phyloP scores from a whole-genome alignment of 2,113 vertebrate genomes.

The Azemiops feae region DNA sequence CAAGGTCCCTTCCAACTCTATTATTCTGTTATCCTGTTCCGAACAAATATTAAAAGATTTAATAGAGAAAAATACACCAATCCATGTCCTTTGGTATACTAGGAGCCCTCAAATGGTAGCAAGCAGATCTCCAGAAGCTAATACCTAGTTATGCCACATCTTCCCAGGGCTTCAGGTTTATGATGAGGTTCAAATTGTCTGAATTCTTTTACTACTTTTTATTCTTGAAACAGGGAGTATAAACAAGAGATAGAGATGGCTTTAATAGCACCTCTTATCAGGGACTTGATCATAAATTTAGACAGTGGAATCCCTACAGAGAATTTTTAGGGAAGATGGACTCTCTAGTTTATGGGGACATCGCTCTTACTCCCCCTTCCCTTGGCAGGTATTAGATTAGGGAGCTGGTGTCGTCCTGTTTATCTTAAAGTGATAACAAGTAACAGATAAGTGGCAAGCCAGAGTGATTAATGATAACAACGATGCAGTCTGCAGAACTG shows the following conservation, averaged over 20 bases:
- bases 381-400: background rate
- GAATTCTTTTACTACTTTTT: background rate
- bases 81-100: too few species aligned
- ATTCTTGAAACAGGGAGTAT: background rate
- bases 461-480: background rate
- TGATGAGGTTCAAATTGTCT: background rate
- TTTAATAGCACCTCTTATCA: background rate
- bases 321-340: background rate
- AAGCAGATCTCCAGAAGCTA: background rate
- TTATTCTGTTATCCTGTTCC: too few species aligned
- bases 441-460: background rate
- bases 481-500: background rate
- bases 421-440: background rate
- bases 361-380: background rate
- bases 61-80: too few species aligned
- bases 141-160: background rate
- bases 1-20: too few species aligned
- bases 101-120: too few species aligned
- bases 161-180: background rate
- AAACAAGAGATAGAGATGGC: background rate
- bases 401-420: background rate
- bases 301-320: background rate
- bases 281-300: background rate
- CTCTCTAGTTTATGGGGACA: background rate
- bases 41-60: too few species aligned